A percentile compares a stretch with the other conserved stretches of the same genome.
Evolutionary conservation across 2,888 invertebrate genomes (phyloP).

Genomic region (Blomia tropicalis): DNA sequence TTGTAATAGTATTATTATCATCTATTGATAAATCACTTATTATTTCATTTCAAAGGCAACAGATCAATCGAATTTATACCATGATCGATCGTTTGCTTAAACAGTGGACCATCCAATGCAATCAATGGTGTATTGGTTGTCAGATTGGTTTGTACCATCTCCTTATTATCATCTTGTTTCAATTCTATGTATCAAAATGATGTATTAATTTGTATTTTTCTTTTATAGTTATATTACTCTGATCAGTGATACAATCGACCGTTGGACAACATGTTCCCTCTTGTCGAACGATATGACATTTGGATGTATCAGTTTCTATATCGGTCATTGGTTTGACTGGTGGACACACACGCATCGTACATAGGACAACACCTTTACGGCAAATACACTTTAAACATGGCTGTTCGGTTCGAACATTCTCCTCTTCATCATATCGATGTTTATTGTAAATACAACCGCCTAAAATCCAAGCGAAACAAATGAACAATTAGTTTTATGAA

Average conservation of each 20-base stretch:
- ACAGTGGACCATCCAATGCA: not conserved
- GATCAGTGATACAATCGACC: slow-evolving; percentile 36
- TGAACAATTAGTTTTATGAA: too few relatives aligned
- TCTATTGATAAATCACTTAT: not conserved
- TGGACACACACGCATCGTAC: slow-evolving; percentile 59
- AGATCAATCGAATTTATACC: too few relatives aligned
- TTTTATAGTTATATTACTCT: too few relatives aligned
- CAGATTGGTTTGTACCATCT: too few relatives aligned
- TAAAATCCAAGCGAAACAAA: not conserved
- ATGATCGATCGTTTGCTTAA: not conserved
- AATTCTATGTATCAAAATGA: too few relatives aligned
- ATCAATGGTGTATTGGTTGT: not conserved
- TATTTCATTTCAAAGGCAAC: not conserved
- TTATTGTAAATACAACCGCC: slow-evolving; percentile 44
- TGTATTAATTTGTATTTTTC: too few relatives aligned
- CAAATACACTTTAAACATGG: slow-evolving; percentile 64
- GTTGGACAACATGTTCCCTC: slow-evolving; percentile 51
- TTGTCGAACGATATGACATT: slow-evolving; percentile 22
- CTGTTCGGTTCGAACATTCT: slow-evolving; percentile 47
- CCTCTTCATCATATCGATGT: slow-evolving; percentile 48
- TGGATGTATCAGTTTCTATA: not conserved
- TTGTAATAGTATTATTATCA: not conserved
- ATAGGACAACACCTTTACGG: slow-evolving; percentile 51
- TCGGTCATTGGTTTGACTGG: slow-evolving; percentile 28
- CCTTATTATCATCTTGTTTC: too few relatives aligned